A percentile compares a stretch with the other conserved stretches of the same genome.
These are phyloP conservation scores for Barbus barbus DNA, from an alignment of 2,113 vertebrate genomes.

Conservation along the genomic window DNA sequence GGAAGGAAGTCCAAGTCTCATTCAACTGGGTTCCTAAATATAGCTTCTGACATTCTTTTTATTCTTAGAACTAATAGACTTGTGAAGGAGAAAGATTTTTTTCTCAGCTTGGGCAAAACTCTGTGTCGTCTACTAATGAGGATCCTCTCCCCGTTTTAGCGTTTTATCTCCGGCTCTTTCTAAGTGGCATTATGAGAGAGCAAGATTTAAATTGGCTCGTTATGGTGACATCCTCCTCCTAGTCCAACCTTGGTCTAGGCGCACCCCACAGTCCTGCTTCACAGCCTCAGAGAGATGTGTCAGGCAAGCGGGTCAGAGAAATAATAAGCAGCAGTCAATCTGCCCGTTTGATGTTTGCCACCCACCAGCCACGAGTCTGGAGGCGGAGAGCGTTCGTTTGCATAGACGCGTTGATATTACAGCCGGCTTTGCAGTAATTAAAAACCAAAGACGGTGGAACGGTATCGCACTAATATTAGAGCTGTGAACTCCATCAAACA, in stretches of 20 bases:
- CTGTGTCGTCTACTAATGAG: constrained; percentile 64
- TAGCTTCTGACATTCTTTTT: constrained; percentile 36
- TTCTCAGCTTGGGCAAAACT: constrained; percentile 43
- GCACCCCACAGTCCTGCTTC: constrained; percentile 48
- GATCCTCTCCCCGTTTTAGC: constrained; percentile 47
- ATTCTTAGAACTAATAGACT: constrained; percentile 25
- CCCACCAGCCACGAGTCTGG: constrained; percentile 46
- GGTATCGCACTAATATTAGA: constrained; percentile 27
- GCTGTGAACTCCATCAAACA: constrained; percentile 45
- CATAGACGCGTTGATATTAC: constrained; percentile 36
- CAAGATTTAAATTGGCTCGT: constrained; percentile 75
- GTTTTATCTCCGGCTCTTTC: constrained; percentile 46
- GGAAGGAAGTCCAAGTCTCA: constrained; percentile 15
- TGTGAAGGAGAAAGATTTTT: constrained; percentile 10
- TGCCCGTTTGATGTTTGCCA: constrained; percentile 63
- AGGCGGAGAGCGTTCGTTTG: constrained; percentile 40
- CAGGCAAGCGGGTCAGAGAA: constrained; percentile 55
- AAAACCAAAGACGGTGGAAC: constrained; percentile 50
- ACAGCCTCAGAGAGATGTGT: constrained; percentile 41
- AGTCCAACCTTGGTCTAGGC: constrained; percentile 30
- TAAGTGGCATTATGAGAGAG: constrained; percentile 41
- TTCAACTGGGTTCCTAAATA: constrained; percentile 34
- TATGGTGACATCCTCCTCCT: constrained; percentile 63
- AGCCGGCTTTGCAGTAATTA: constrained; percentile 56
- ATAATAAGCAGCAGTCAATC: constrained; percentile 68